Conservation (phyloP, 2,888 invertebrate species). For the Leucophora obtusa region DNA sequence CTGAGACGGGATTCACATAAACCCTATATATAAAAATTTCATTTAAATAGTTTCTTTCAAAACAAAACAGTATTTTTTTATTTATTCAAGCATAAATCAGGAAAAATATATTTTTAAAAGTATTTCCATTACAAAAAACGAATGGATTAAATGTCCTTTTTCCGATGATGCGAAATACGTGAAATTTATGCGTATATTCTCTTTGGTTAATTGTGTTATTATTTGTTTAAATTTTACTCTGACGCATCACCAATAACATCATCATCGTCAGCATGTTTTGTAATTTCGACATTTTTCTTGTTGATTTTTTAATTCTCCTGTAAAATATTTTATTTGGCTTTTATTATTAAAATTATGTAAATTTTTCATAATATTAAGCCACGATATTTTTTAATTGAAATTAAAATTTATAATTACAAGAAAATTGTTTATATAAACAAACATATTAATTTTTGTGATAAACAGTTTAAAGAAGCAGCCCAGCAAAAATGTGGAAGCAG, state of each 20-base stretch:
- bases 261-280: background rate
- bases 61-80: too few relatives aligned
- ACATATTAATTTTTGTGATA: too few relatives aligned
- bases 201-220: constrained; percentile 17
- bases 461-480: too few relatives aligned
- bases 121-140: too few relatives aligned
- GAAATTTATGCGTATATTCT: constrained; percentile 53
- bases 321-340: background rate
- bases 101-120: too few relatives aligned
- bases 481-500: too few relatives aligned
- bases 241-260: background rate
- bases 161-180: constrained; percentile 43
- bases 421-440: background rate
- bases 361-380: background rate
- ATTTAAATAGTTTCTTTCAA: too few relatives aligned
- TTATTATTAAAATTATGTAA: background rate
- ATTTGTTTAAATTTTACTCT: background rate
- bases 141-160: background rate
- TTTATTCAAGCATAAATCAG: too few relatives aligned
- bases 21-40: too few relatives aligned
- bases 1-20: too few relatives aligned
- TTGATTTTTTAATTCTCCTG: constrained; percentile 1
- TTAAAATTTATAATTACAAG: constrained; percentile 20
- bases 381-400: constrained; percentile 17
- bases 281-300: background rate